These are phyloP conservation scores for Drosophila paulistorum DNA, from an alignment of 1,140 invertebrate species.

Conservation along the genomic window DNA sequence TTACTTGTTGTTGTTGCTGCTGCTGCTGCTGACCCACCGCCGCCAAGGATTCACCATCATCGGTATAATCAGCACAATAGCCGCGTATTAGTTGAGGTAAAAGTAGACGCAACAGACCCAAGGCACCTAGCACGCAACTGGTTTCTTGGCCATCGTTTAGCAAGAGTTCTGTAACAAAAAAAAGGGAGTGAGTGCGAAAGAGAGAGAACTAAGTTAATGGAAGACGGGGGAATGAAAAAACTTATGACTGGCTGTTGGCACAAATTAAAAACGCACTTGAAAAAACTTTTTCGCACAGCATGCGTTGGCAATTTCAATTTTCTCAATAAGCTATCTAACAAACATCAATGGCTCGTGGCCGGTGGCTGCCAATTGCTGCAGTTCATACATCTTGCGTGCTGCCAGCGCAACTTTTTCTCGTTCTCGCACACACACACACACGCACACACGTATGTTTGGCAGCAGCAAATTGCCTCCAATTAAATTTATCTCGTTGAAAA, in stretches of 20 bases:
- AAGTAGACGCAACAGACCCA: slow-evolving; percentile 87
- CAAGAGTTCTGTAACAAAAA: slow-evolving; percentile 83
- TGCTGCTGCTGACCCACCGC: slow-evolving; percentile 45
- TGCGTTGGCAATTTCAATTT: slow-evolving; percentile 69
- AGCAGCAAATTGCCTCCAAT: slow-evolving; percentile 81
- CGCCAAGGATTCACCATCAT: slow-evolving; percentile 65
- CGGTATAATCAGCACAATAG: slow-evolving; percentile 54
- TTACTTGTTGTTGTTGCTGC: slow-evolving; percentile 34
- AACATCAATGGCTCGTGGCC: slow-evolving; percentile 26
- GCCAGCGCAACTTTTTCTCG: slow-evolving; percentile 58
- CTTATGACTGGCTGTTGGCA: slow-evolving; percentile 60
- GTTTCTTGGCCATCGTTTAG: slow-evolving; percentile 84
- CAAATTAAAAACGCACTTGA: slow-evolving; percentile 73
- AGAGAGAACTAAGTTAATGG: slow-evolving; percentile 33
- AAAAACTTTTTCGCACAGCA: slow-evolving; percentile 61
- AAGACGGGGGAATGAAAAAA: slow-evolving; percentile 15
- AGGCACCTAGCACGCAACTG: slow-evolving; percentile 86
- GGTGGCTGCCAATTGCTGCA: slow-evolving; percentile 59
- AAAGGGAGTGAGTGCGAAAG: background rate
- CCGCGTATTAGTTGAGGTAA: slow-evolving; percentile 85
- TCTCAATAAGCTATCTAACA: slow-evolving; percentile 40
- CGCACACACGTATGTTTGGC: slow-evolving; percentile 43
- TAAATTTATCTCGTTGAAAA: slow-evolving; percentile 83
- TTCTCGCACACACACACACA: too few species aligned
- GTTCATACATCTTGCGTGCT: slow-evolving; percentile 66